Evolutionary conservation across 2,797 vertebrate species (phyloP).

Genomic region (Cyprinella venusta): DNA sequence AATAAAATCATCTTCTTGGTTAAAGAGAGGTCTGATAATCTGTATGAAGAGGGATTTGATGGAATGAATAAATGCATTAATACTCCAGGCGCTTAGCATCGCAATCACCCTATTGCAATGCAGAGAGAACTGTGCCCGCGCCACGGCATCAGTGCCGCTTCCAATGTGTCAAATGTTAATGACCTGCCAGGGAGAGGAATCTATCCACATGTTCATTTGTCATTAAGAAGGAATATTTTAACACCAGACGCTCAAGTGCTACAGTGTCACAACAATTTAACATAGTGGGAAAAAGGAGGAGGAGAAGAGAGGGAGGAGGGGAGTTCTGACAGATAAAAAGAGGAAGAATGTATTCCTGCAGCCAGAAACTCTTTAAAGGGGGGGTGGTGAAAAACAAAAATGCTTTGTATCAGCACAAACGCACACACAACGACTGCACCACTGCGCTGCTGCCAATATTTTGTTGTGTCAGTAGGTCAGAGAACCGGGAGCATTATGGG

Average conservation of each 20-base stretch:
- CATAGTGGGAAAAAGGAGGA: conserved; percentile 45
- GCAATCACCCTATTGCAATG: conserved; percentile 59
- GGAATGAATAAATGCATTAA: conserved; percentile 62
- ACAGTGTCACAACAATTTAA: conserved; percentile 65
- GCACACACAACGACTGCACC: conserved; percentile 22
- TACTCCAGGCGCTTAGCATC: conserved; percentile 51
- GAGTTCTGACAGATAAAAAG: conserved; percentile 38
- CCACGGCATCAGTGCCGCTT: conserved; percentile 27
- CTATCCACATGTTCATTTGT: conserved; percentile 64
- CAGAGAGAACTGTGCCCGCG: conserved; percentile 40
- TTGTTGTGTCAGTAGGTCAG: conserved; percentile 49
- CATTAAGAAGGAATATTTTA: conserved; percentile 68
- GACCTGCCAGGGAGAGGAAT: conserved; percentile 61
- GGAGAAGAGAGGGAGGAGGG: conserved; percentile 31
- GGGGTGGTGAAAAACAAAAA: conserved; percentile 50
- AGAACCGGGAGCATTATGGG: conserved; percentile 31
- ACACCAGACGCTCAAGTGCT: conserved; percentile 59
- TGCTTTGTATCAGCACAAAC: conserved; percentile 51
- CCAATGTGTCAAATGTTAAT: conserved; percentile 65
- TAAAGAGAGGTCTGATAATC: conserved; percentile 62
- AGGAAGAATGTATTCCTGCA: conserved; percentile 49
- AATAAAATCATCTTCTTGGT: conserved; percentile 58
- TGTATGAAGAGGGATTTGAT: conserved; percentile 62
- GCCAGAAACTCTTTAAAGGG: conserved; percentile 51
- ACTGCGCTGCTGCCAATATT: conserved; percentile 18